Evolutionary conservation across 64 coral and sea anemone species (phyloP), one percentile per base, ranked within the genome.

Genomic region (Astreopora myriophthalma): DNA sequence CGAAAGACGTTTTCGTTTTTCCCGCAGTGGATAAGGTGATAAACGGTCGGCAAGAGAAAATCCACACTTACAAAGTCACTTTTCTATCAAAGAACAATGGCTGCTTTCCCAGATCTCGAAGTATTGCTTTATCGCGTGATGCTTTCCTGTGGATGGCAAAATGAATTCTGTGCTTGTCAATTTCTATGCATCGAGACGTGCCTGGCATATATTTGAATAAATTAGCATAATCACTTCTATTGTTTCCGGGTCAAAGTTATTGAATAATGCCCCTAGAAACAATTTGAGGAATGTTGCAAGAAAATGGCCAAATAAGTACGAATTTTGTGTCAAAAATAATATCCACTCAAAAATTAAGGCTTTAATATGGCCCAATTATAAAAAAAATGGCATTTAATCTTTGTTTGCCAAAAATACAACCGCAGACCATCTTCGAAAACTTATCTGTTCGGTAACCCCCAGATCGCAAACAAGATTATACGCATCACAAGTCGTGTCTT

Each of bases 221-320:
- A 83, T 83, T 83, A 65, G 6, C 79, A 83, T 66, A 83, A 63
- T 58, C 12, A 83, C 3, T 38, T 64, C 55, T 65, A 83, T 83
- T 83, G 79, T 83, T 38, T 83, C 79, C 79, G 79, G 79, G 34
- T 83, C 79, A 83, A 65, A 83, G 48, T 65, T 65, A n/a, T 83
- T 83, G 31, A 36, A 63, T 36, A 39, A 64, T 38, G 5, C 11
- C 28, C 52, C 52, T 51, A 26, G 14, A 51, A 78, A 30, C 9
- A 34, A 83, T 83, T 83, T 60, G 0, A 16, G 57, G 79, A 63
- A 83, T 83, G 60, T 65, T 70, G 26, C 28, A 28, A 22, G 4
- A 65, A 65, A 24, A 8, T 5, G 8, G 22, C 32, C 16, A 32
- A 24, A 27, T 24, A 26, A 64, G 48, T 17, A 38, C 7, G 42